These are phyloP conservation scores for Platichthys flesus DNA, from an alignment of 2,113 vertebrate species.

Conservation along the genomic window DNA sequence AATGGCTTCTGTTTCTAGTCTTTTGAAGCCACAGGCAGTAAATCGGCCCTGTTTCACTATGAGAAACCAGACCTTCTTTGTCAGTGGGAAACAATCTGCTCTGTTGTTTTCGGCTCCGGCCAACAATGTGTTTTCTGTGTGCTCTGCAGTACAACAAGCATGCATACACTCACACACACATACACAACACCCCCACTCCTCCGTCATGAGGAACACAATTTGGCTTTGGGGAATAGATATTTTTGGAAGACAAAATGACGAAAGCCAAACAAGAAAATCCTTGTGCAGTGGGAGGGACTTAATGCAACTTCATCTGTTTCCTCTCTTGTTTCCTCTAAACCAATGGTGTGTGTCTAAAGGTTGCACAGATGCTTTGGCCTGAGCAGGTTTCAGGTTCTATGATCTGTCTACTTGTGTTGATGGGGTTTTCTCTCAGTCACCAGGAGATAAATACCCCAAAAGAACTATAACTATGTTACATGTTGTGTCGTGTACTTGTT, in stretches of 20 bases:
- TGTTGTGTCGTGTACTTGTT: too few relatives aligned
- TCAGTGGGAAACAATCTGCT: constrained; percentile 79
- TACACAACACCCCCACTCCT: constrained; percentile 36
- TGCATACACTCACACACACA: constrained; percentile 1
- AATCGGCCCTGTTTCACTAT: constrained; percentile 69
- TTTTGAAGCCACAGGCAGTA: constrained; percentile 78
- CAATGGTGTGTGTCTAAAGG: neutral
- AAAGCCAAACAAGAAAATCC: constrained; percentile 59
- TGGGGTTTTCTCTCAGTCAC: constrained; percentile 31
- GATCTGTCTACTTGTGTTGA: constrained; percentile 33
- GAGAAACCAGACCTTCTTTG: constrained; percentile 80
- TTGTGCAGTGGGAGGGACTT: constrained; percentile 24
- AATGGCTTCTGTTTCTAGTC: constrained; percentile 73
- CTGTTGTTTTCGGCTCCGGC: constrained; percentile 70
- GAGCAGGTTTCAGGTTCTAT: constrained; percentile 14
- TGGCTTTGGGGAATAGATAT: constrained; percentile 70
- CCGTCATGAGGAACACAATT: constrained; percentile 65
- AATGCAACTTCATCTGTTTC: constrained; percentile 43
- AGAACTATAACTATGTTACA: too few relatives aligned
- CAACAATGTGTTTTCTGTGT: constrained; percentile 72
- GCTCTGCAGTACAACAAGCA: constrained; percentile 30
- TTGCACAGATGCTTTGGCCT: constrained; percentile 2
- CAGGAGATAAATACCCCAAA: constrained; percentile 9
- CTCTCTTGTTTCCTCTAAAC: constrained; percentile 7
- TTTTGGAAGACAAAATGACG: constrained; percentile 70